Evolutionary conservation across 1,140 invertebrate genomes (phyloP).

Genomic region (Tetragonula clypearis): DNA sequence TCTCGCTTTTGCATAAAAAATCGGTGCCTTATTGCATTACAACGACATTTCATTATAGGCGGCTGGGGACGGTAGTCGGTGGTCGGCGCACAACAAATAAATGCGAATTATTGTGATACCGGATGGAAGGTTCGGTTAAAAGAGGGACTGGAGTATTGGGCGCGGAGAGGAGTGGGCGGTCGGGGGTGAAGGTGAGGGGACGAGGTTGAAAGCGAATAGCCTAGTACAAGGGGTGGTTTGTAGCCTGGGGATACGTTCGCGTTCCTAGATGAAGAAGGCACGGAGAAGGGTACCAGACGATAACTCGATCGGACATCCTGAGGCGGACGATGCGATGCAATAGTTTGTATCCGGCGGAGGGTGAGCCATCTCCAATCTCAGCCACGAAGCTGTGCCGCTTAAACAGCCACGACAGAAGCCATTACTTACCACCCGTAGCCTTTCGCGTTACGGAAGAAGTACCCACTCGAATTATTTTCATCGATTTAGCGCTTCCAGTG

Average conservation of each 20-base stretch:
- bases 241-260: slow-evolving; percentile 59
- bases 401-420: slow-evolving; percentile 74
- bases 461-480: slow-evolving; percentile 72
- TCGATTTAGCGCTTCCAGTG: slow-evolving; percentile 53
- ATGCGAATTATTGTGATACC: slow-evolving; percentile 69
- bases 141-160: slow-evolving; percentile 3
- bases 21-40: slow-evolving; percentile 58
- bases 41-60: slow-evolving; percentile 71
- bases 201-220: slow-evolving; percentile 54
- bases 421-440: slow-evolving; percentile 68
- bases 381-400: slow-evolving; percentile 65
- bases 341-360: slow-evolving; percentile 71
- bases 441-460: slow-evolving; percentile 50
- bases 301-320: slow-evolving; percentile 74
- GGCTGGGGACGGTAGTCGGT: slow-evolving; percentile 38
- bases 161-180: not conserved
- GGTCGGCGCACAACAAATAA: slow-evolving; percentile 56
- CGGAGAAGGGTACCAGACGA: slow-evolving; percentile 47
- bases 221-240: slow-evolving; percentile 55
- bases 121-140: slow-evolving; percentile 45
- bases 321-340: slow-evolving; percentile 71
- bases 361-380: slow-evolving; percentile 73
- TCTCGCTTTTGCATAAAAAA: slow-evolving; percentile 55
- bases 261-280: slow-evolving; percentile 44
- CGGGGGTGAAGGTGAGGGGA: slow-evolving; percentile 11